A percentile compares a stretch with the other conserved stretches of the same genome.
These are phyloP conservation scores for Hippopotamyrus pictus DNA, from an alignment of 2,797 vertebrate species.

Conservation along the genomic window DNA sequence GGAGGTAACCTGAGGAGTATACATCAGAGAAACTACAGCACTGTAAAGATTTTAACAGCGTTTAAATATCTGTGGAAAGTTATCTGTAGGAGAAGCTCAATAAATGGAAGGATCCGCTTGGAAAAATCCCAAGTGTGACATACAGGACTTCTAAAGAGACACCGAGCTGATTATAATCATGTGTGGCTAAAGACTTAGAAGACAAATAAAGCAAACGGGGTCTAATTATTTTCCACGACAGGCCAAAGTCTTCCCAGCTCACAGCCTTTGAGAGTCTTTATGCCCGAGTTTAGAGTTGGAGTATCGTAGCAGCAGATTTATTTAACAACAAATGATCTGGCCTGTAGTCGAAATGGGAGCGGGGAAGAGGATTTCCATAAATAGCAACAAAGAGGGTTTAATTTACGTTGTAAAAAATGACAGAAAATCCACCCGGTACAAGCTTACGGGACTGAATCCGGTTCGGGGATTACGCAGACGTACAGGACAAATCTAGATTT, in stretches of 20 bases:
- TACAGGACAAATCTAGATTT: not conserved
- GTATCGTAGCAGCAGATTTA: not conserved
- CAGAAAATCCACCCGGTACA: not conserved
- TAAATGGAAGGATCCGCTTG: not conserved
- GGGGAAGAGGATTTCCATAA: not conserved
- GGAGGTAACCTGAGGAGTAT: not conserved
- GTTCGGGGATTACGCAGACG: not conserved
- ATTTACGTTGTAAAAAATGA: not conserved
- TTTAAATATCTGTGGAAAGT: not conserved
- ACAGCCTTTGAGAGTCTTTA: not conserved
- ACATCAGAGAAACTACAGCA: not conserved
- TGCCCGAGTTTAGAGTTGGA: not conserved
- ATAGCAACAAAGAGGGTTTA: not conserved
- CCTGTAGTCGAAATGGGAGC: not conserved
- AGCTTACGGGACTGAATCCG: not conserved
- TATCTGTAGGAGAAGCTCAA: not conserved
- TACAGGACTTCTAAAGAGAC: not conserved
- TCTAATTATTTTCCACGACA: not conserved
- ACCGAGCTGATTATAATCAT: conserved; percentile 23
- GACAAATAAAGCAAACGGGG: not conserved
- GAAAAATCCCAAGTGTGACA: not conserved
- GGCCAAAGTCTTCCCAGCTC: not conserved
- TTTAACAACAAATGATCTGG: not conserved
- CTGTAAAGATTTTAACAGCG: not conserved
- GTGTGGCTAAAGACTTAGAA: not conserved